Evolutionary conservation across 1,140 invertebrate genomes (phyloP).

Genomic region (Araneus ventricosus): DNA sequence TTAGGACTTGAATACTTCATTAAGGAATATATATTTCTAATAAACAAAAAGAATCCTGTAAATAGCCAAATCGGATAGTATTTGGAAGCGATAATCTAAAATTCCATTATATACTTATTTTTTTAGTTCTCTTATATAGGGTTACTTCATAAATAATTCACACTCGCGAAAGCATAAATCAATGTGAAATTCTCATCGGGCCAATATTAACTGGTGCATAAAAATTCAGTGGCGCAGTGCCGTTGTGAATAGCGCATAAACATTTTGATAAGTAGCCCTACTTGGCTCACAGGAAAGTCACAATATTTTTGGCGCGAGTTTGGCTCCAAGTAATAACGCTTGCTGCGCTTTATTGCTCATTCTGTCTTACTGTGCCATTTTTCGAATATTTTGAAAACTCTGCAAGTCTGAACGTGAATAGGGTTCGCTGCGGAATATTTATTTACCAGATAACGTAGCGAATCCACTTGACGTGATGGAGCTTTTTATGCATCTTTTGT

Average conservation of each 20-base stretch:
- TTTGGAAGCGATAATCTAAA: too few relatives aligned
- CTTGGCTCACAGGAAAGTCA: background rate
- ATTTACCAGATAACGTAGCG: background rate
- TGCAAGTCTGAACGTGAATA: background rate
- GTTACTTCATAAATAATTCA: too few relatives aligned
- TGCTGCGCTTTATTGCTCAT: background rate
- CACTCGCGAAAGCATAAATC: too few relatives aligned
- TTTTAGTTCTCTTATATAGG: too few relatives aligned
- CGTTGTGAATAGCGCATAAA: background rate
- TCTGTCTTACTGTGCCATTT: background rate
- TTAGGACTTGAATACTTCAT: too few relatives aligned
- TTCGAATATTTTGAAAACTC: background rate
- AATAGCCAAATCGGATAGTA: too few relatives aligned
- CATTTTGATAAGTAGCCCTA: background rate
- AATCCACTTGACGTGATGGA: constrained; percentile 4
- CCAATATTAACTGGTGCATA: too few relatives aligned
- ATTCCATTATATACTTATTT: too few relatives aligned
- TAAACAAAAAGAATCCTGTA: too few relatives aligned
- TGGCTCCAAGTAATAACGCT: background rate
- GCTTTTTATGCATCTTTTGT: constrained; percentile 6
- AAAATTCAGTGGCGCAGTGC: too few relatives aligned
- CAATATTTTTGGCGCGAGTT: background rate
- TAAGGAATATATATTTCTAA: too few relatives aligned
- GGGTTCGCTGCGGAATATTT: background rate
- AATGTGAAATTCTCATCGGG: too few relatives aligned